Base-by-base conservation (phyloP, 2,888 invertebrate genomes). In the Tridacna crocea region DNA sequence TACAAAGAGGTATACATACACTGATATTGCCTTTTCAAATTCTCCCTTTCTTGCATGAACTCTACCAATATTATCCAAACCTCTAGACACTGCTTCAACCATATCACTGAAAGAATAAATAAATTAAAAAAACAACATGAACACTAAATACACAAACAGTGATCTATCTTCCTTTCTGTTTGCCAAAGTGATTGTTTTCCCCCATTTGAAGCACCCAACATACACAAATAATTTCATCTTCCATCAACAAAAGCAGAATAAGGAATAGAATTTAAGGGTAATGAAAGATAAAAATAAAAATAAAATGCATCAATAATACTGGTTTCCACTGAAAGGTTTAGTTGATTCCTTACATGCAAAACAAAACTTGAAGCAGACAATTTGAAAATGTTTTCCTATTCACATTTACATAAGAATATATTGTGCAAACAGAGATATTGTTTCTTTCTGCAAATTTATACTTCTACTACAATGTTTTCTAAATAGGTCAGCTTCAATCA, bases 21-120 rank as follows among this genome's bases (percentile, higher is more conserved):
- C 91, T 77, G 94, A 92, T 48, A 95, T 94, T 46, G 95, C 95
- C 83, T 94, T 93, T 15, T 91, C 87, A 87, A 92, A 95, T n/a
- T 94, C 88, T 55, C 94, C 94, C 87, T 91, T 93, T 83, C 94
- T 89, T 15, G 94, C 95, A 82, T 94, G 91, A 11, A 94, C 94
- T 74, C 94, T 87, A 13, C 95, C 95, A 17, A 94, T 85, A 80
- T 94, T 94, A 85, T 95, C 95, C 85, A 94, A 84, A 13, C 94
- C 94, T 82, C 95, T 87, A 3, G 93, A 94, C 48, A 93, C 92
- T 8, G 94, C 92, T 47, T 95, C 94, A 26, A 91, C 88, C 76
- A 92, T 87, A 48, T 90, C 87, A 83, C 94, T 93, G 89, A 6
- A 91, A 89, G 19, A 51, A 68, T 26, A 10, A 17, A 68, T 19